Evolutionary conservation across 2,888 invertebrate genomes (phyloP), one percentile per base, ranked within the genome.

Genomic region (Corythucha ciliata): DNA sequence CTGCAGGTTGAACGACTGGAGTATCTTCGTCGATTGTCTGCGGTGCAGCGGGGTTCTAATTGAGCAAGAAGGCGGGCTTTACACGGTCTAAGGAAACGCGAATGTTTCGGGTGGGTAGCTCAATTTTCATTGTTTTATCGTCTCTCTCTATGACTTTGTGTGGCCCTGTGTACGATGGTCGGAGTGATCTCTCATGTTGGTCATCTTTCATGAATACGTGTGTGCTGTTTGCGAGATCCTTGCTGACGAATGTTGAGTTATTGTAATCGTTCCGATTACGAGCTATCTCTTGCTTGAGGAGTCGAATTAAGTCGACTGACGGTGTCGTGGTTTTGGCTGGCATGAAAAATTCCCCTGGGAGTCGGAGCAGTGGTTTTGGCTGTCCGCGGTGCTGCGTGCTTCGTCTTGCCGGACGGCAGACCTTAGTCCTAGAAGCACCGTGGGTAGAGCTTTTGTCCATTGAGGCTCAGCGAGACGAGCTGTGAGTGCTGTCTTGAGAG

Each of bases 81-180:
- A 54, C n/a, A 20, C 42, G 26, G 56, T 50, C 54, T 33, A 57
- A 33, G 10, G 48, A 53, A 26, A 47, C 20, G 18, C 16, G 39
- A n/a, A n/a, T n/a, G n/a, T n/a, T n/a, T n/a, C n/a, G n/a, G n/a
- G n/a, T n/a, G n/a, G n/a, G n/a, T n/a, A 53, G 41, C 25, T 39
- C 16, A 29, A 52, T 14, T 12, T 34, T 14, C n/a, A 41, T 37
- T 14, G 41, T 54, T 39, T 53, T 55, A 4, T 24, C 73, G 71
- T 70, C 71, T 72, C 5, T 72, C 61, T 57, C 72, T 72, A 20
- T 68, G 68, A 29, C 68, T 65, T 57, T 70, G 72, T 52, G 61
- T 16, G 52, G 45, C n/a, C 51, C 44, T 4, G 27, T 16, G 33
- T 44, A 51, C 18, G 51, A 37, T 34, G 33, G 44, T 18, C 22